Base-by-base conservation (phyloP, 2,888 invertebrate species). In the Corbicula japonica region DNA sequence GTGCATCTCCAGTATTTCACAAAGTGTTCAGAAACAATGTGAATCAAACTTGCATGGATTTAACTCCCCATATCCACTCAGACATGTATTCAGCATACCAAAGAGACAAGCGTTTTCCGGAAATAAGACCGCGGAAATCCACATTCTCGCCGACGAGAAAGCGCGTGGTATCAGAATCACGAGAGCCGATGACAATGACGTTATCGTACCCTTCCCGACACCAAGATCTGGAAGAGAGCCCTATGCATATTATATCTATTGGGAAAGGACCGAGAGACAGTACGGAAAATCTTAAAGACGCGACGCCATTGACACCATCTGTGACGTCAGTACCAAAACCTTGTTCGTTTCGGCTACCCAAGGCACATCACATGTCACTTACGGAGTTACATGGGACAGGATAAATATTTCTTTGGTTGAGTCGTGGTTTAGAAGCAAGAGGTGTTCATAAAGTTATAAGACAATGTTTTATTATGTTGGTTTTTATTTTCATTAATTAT, bases 21-120 rank as follows among this genome's bases (percentile, higher is more conserved):
- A 66, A 52, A 48, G 66, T 74, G 66, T 66, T 66, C 60, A 35
- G 32, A 66, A 66, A 60, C 50, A 46, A 65, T 28, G 34, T 56
- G 44, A 58, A 60, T 41, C 50, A 60, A 12, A 23, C 54, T 32
- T n/a, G 26, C 46, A 18, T 38, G n/a, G 60, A 61, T 15, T 15
- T 28, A 10, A 35, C 35, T 21, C 50, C 34, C 50, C 15, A 35
- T 32, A 32, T 69, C 15, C 65, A 73, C 34, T 46, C 56, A n/a
- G 77, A 50, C 15, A 34, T 62, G 8, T 81, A 77, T 62, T 70
- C 66, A 44, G 71, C 70, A 12, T 81, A 74, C 44, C 74, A 81
- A 38, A 30, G 77, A 21, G 81, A 81, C 32, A 70, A 68, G 50
- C 35, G 75, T 18, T 81, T 81, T 66, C 81, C 81, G 38, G 76